A percentile compares a stretch with the other conserved stretches of the same genome.
These are phyloP conservation scores for Theodoxus fluviatilis DNA, from an alignment of 2,888 invertebrate species.

Conservation along the genomic window DNA sequence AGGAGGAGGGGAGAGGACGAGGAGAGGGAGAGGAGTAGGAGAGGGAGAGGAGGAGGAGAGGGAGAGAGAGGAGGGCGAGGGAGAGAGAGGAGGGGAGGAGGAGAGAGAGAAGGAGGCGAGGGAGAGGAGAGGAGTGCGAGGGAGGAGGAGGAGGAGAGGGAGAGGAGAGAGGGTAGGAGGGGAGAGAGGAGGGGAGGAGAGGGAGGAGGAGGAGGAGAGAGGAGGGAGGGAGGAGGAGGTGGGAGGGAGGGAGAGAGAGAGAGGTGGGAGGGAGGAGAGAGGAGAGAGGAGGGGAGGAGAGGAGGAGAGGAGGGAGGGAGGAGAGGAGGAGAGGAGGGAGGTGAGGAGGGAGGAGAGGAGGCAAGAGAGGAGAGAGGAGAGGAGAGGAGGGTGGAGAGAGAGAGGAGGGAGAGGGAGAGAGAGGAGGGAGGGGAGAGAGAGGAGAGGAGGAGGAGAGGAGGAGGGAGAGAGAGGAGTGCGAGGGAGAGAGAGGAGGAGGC, in stretches of 20 bases:
- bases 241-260: constrained; percentile 66
- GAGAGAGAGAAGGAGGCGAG: background rate
- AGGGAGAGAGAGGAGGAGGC: background rate
- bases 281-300: background rate
- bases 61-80: background rate
- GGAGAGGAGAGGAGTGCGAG: constrained; percentile 6
- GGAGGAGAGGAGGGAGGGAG: constrained; percentile 11
- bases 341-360: constrained; percentile 13
- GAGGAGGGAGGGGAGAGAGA: background rate
- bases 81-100: background rate
- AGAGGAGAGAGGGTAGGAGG: constrained; percentile 1
- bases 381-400: background rate
- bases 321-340: constrained; percentile 1
- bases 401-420: background rate
- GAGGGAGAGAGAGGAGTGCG: background rate
- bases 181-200: background rate
- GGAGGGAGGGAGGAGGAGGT: constrained; percentile 2
- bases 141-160: constrained; percentile 20
- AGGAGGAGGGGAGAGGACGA: background rate
- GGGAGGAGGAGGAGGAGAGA: background rate
- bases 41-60: background rate
- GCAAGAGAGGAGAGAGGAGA: constrained; percentile 14
- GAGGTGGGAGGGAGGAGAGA: constrained; percentile 50
- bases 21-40: background rate
- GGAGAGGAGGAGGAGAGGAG: background rate